phyloP scores from a whole-genome alignment of 2,113 vertebrate species.

The Centropus bengalensis region DNA sequence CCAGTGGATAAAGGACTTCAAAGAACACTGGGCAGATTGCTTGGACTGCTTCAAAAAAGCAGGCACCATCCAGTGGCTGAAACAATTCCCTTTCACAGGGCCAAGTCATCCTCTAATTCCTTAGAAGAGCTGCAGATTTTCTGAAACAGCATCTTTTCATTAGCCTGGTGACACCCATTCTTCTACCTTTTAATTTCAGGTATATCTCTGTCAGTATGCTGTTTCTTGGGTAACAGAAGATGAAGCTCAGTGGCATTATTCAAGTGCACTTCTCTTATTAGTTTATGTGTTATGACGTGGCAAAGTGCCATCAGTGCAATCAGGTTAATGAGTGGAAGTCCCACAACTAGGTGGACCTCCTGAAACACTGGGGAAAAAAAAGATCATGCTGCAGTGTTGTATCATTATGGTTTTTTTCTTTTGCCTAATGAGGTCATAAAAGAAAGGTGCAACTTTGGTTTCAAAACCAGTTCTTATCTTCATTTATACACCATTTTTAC shows the following conservation, averaged over 20 bases:
- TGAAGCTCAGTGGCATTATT: background rate
- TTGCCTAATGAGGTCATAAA: background rate
- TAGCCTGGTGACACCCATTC: background rate
- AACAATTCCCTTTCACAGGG: fast-evolving
- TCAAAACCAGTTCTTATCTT: background rate
- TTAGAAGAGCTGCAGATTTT: background rate
- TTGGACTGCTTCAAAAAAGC: background rate
- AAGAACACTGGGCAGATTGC: background rate
- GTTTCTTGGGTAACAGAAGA: background rate
- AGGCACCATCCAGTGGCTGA: background rate
- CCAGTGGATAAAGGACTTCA: background rate
- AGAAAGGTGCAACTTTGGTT: background rate
- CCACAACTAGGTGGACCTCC: background rate
- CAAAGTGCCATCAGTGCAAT: background rate
- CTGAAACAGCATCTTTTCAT: background rate
- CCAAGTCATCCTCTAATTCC: background rate
- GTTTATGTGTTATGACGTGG: background rate
- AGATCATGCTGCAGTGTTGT: background rate
- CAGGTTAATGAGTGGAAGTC: background rate
- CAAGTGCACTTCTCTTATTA: background rate
- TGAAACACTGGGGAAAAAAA: background rate
- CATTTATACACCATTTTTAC: background rate
- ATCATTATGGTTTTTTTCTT: background rate
- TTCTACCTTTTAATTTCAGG: background rate
- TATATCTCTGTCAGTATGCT: background rate